phyloP scores from a whole-genome alignment of 2,888 invertebrate genomes.

The Cheilosia grossa region DNA sequence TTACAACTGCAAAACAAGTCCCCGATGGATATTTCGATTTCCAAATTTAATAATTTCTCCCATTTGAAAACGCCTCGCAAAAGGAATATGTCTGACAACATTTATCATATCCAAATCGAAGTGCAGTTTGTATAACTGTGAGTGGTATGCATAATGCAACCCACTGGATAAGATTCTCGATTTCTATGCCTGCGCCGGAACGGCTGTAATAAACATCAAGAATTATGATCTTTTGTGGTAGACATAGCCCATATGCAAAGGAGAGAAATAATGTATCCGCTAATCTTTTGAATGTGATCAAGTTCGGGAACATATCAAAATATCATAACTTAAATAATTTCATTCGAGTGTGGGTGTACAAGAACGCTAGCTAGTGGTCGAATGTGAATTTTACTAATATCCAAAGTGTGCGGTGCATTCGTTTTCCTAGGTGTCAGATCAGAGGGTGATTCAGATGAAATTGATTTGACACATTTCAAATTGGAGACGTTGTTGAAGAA shows the following conservation, averaged over 20 bases:
- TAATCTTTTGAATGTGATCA: constrained; percentile 29
- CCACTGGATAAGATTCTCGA: constrained; percentile 7
- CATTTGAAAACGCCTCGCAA: background rate
- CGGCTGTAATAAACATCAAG: constrained; percentile 28
- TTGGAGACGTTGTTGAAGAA: no score
- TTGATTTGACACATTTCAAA: background rate
- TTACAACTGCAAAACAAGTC: background rate
- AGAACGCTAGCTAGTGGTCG: background rate
- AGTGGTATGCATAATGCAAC: constrained; percentile 3
- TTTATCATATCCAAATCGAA: background rate
- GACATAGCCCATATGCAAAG: constrained; percentile 4
- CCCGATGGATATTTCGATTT: background rate
- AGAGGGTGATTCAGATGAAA: constrained; percentile 6
- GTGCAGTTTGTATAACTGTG: constrained; percentile 1
- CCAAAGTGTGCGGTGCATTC: background rate
- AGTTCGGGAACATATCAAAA: constrained; percentile 13
- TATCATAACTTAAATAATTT: constrained; percentile 24
- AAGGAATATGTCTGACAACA: background rate
- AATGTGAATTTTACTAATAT: constrained; percentile 17
- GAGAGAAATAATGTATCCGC: constrained; percentile 2
- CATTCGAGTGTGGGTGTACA: constrained; percentile 17
- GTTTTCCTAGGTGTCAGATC: background rate
- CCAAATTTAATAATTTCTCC: background rate
- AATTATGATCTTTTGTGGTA: constrained; percentile 11
- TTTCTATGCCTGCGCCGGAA: constrained; percentile 12